These are phyloP conservation scores for Kuschelorhynchus macadamiae DNA, from an alignment of 2,888 invertebrate genomes.

Conservation along the genomic window DNA sequence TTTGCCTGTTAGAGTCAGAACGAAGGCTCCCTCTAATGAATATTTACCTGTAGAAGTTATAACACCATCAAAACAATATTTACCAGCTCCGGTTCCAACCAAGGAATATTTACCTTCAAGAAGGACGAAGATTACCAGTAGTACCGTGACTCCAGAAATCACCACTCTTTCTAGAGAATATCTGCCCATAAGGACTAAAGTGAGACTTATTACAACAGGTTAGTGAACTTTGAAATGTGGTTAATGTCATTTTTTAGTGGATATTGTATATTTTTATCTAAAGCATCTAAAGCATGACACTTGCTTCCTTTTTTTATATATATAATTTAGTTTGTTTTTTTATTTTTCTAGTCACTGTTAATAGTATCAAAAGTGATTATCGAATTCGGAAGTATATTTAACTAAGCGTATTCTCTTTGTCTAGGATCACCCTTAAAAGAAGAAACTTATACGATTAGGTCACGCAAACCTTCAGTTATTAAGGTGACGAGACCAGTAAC, in stretches of 20 bases:
- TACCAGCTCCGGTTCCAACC: conserved; percentile 48
- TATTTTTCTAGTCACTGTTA: too few species aligned
- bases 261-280: too few species aligned
- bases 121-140: conserved; percentile 10
- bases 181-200: conserved; percentile 54
- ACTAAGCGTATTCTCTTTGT: not conserved
- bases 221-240: conserved; percentile 2
- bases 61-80: conserved; percentile 49
- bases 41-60: conserved; percentile 39
- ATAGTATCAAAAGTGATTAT: too few species aligned
- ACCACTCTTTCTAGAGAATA: conserved; percentile 58
- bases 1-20: conserved; percentile 35
- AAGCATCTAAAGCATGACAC: too few species aligned
- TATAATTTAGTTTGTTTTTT: conserved; percentile 5
- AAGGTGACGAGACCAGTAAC: conserved; percentile 65
- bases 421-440: conserved; percentile 18
- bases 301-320: too few species aligned
- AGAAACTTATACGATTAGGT: not conserved
- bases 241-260: not conserved
- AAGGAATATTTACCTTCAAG: conserved; percentile 47
- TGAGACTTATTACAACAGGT: conserved; percentile 49
- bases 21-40: conserved; percentile 29
- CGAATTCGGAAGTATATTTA: too few species aligned
- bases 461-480: not conserved
- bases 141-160: conserved; percentile 48